Base-by-base conservation (phyloP, 35 echinoderm and acorn worm species). In the Hemicentrotus pulcherrimus region DNA sequence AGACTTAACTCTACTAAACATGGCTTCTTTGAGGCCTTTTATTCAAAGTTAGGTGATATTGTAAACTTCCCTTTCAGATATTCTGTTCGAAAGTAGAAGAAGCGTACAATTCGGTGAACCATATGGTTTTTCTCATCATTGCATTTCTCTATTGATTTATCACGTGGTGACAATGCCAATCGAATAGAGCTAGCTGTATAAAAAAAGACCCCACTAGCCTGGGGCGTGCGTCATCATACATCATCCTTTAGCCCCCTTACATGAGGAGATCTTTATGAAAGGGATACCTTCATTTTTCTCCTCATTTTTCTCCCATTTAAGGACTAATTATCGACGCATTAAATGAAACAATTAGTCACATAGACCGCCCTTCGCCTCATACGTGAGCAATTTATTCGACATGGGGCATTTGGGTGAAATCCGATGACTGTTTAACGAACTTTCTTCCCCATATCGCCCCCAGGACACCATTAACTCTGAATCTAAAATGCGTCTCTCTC, bases 301-400 rank as follows among this genome's bases (percentile, higher is more conserved):
- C 46, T 78, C 22, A 78, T 78, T 78, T 24, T 78, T 78, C 65
- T 90, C 46, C 46, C 88, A 90, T 90, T 90, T 90, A 45, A 22
- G 46, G 88, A 28, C 88, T 90, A 90, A 90, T 90, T 90, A 90
- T 90, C 88, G 88, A 90, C 88, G 88, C 88, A 90, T 90, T 45
- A 90, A 90, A 33, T 47, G 32, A 90, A 45, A 90, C 88, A 90
- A 90, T 90, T 90, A 90, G 88, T 90, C 88, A 90, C 88, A 90
- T 45, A 78, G 65, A 78, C 65, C 65, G 65, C 65, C 65, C 28
- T 78, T 78, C 65, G 65, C 65, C 65, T 78, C 65, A 78, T 78
- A 90, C 88, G 88, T 90, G 88, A 90, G 88, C 88, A 90, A 90
- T 45, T 45, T 90, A 47, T 45, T 90, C 88, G 88, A n/a, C n/a